A percentile compares a stretch with the other conserved stretches of the same genome.
phyloP scores from a whole-genome alignment of 1,140 invertebrate species.

The Hycleus cichorii region DNA sequence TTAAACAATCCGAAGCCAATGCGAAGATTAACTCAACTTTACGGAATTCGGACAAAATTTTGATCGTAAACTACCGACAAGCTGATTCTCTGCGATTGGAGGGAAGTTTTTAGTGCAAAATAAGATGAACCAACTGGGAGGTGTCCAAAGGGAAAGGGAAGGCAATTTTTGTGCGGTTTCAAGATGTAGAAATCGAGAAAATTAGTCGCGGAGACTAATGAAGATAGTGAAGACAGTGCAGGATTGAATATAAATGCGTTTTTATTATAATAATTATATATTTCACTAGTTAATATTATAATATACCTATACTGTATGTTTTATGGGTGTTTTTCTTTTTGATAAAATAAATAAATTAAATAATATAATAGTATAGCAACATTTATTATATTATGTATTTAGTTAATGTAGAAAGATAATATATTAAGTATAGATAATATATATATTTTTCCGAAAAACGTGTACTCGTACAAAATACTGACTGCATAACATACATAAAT shows the following conservation, averaged over 20 bases:
- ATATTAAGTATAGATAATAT: slow-evolving; percentile 28
- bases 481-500: slow-evolving; percentile 29
- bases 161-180: too few relatives aligned
- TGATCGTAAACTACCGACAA: too few relatives aligned
- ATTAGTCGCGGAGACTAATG: too few relatives aligned
- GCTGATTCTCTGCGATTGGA: too few relatives aligned
- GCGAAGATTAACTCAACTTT: too few relatives aligned
- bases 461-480: slow-evolving; percentile 43
- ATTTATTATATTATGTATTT: slow-evolving; percentile 41
- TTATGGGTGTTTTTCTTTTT: slow-evolving; percentile 34
- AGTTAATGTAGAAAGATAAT: slow-evolving; percentile 42
- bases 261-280: slow-evolving; percentile 43
- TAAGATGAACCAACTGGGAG: background rate
- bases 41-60: too few relatives aligned
- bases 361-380: slow-evolving; percentile 42
- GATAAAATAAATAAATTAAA: slow-evolving; percentile 41
- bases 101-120: background rate
- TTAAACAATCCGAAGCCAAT: too few relatives aligned
- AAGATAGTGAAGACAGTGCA: slow-evolving; percentile 10
- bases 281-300: slow-evolving; percentile 40
- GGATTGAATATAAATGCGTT: slow-evolving; percentile 42
- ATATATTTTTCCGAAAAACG: slow-evolving; percentile 42
- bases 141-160: too few relatives aligned
- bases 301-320: slow-evolving; percentile 40
- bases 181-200: too few relatives aligned